Evolutionary conservation across 1,140 invertebrate genomes (phyloP).

Genomic region (Heliconius congener): DNA sequence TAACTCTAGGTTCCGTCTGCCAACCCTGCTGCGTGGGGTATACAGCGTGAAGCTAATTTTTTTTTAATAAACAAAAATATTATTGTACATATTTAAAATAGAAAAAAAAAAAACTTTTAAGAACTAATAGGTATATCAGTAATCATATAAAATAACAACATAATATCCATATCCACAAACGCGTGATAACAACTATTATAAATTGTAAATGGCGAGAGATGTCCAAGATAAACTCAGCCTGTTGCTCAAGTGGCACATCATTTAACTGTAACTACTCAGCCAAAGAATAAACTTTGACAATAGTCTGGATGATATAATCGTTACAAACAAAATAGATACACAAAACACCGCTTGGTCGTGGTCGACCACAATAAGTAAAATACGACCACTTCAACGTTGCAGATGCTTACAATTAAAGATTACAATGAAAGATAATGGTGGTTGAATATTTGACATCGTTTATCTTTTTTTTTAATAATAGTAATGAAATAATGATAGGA

Average conservation of each 20-base stretch:
- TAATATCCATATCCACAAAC: neutral
- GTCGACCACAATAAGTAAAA: constrained; percentile 9
- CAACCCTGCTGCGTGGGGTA: no score
- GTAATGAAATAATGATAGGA: neutral
- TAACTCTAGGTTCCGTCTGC: no score
- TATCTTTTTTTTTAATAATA: neutral
- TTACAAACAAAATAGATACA: constrained; percentile 7
- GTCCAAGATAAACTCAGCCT: neutral
- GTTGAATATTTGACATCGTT: neutral
- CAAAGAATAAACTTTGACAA: neutral
- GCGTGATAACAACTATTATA: neutral
- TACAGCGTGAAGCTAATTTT: no score
- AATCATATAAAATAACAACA: no score
- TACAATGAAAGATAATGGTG: neutral
- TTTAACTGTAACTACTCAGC: constrained; percentile 46
- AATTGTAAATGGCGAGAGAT: neutral
- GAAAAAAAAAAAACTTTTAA: no score
- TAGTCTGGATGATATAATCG: constrained; percentile 10
- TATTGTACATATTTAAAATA: no score
- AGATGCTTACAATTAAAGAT: constrained; percentile 12
- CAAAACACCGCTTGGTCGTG: neutral
- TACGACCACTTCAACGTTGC: neutral
- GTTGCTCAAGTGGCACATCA: constrained; percentile 56
- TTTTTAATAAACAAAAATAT: no score
- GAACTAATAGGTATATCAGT: no score